phyloP scores from a whole-genome alignment of 2,113 vertebrate genomes.

The Ophiodon elongatus region DNA sequence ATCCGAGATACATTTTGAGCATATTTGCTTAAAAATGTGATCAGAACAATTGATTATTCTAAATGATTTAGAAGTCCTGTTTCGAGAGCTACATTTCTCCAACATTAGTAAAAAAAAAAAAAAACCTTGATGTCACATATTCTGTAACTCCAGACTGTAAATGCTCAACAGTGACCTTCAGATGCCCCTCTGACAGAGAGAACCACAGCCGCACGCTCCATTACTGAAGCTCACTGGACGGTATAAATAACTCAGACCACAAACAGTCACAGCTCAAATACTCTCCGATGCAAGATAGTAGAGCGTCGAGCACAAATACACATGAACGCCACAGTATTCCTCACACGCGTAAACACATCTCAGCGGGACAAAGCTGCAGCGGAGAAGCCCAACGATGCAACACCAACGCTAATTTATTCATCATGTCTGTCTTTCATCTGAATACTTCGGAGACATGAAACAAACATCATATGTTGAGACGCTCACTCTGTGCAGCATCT shows the following conservation, averaged over 20 bases:
- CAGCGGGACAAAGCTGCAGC: background rate
- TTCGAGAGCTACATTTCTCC: background rate
- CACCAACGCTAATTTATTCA: background rate
- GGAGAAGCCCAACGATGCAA: background rate
- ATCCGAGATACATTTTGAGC: no score
- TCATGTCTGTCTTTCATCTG: background rate
- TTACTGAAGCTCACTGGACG: conserved; percentile 29
- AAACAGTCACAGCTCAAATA: background rate
- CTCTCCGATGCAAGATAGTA: background rate
- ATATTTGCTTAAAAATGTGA: background rate
- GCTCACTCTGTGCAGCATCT: background rate
- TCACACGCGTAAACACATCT: background rate
- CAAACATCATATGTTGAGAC: background rate
- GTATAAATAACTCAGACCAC: conserved; percentile 39
- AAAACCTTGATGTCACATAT: background rate
- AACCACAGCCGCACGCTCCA: conserved; percentile 25
- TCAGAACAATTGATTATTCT: no score
- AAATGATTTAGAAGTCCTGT: no score
- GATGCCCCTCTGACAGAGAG: conserved; percentile 29
- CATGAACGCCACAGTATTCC: background rate
- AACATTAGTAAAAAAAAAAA: background rate
- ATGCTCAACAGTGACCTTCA: conserved; percentile 23
- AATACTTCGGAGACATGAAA: background rate
- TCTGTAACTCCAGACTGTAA: conserved; percentile 25
- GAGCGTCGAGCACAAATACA: conserved; percentile 1